Base-by-base conservation (phyloP, 2,797 vertebrate species). In the Rhinogobio ventralis region DNA sequence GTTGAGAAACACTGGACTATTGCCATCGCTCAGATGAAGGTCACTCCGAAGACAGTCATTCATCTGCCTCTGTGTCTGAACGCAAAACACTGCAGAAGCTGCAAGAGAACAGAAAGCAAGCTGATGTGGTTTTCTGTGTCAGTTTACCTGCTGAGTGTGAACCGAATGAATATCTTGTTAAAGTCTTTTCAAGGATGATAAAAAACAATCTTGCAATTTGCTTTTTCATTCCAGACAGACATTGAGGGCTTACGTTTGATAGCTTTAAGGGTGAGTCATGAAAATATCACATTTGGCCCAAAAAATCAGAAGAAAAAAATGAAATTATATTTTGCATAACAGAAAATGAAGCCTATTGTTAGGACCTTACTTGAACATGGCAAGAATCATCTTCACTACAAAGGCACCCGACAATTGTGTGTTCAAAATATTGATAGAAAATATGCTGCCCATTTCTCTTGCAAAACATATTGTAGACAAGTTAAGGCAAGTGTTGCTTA, bases 11-110 rank as follows among this genome's bases (percentile, higher is more conserved):
- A 69, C 76, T 86, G 46, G 72, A 74, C 76, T 67, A 71, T 71
- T 81, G 80, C 67, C 60, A 55, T 81, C 42, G 67, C 28, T 19
- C 49, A 30, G 33, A 75, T 81, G 67, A 83, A 86, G 78, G 83
- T 86, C 73, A 28, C 79, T 81, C 67, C 39, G 42, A 78, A 55
- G 62, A 53, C 33, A 53, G 72, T 46, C 6, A 28, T 60, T 77
- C 76, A 45, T 83, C 79, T 80, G 71, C 46, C 49, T 81, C 57
- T 28, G 46, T 17, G 53, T 81, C 79, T 81, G 79, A 76, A n/a
- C n/a, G 3, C 33, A 11, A 11, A 39, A 30, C 15, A 53, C 46
- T 23, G 49, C 25, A 42, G 57, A 84, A 78, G 64, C 25, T 51
- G 74, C 13, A 39, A 1, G 46, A 53, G 20, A 81, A 53, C 51